Evolutionary conservation across 2,113 vertebrate genomes (phyloP).

Genomic region (Hylia prasina): DNA sequence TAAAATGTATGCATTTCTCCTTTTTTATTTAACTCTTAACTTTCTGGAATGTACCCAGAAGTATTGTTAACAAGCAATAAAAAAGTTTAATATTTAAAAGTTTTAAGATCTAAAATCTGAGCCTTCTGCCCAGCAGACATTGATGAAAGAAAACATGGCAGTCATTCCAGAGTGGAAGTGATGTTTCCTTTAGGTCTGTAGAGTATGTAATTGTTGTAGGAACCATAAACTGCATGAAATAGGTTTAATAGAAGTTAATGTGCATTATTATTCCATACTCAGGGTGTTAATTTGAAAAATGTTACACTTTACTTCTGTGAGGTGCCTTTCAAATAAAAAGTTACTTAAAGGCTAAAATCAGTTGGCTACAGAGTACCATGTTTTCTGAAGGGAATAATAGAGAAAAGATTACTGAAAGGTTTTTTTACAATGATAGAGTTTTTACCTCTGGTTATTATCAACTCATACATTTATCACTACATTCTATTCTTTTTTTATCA

Average conservation of each 20-base stretch:
- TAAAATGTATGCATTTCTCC: neutral
- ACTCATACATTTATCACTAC: constrained; percentile 67
- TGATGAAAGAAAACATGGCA: neutral
- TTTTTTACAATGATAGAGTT: constrained; percentile 58
- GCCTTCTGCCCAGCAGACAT: neutral
- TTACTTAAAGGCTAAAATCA: constrained; percentile 68
- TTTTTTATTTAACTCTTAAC: neutral
- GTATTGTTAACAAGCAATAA: neutral
- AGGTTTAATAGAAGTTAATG: constrained; percentile 35
- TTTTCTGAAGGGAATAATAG: constrained; percentile 65
- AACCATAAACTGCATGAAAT: constrained; percentile 11
- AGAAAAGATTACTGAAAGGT: constrained; percentile 64
- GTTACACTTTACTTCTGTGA: constrained; percentile 22
- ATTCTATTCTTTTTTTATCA: constrained; percentile 61
- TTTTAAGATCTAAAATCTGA: neutral
- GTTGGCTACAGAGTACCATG: constrained; percentile 32
- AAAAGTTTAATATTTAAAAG: neutral
- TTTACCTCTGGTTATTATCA: constrained; percentile 68
- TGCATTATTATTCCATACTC: constrained; percentile 18
- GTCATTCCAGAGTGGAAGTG: neutral
- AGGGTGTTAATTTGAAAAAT: constrained; percentile 16
- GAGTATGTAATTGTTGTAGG: constrained; percentile 1
- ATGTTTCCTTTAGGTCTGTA: neutral
- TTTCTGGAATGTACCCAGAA: neutral
- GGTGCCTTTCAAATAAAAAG: constrained; percentile 59